Conservation (phyloP, 2,888 invertebrate species). For the Lasius platythorax region DNA sequence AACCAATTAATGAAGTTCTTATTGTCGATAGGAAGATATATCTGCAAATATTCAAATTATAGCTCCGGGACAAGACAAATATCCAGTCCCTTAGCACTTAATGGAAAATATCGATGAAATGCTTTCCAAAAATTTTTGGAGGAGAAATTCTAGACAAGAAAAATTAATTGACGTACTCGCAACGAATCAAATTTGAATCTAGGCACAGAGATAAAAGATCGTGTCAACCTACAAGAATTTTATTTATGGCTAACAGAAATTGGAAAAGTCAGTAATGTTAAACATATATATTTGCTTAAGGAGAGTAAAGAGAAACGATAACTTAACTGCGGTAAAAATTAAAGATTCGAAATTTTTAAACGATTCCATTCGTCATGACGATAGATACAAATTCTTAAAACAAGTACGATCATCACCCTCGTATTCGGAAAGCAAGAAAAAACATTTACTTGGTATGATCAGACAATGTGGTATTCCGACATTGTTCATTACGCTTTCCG, state of each 20-base stretch:
- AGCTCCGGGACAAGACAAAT: neutral
- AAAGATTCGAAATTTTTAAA: too few species aligned
- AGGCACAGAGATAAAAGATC: neutral
- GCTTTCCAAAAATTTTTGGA: neutral
- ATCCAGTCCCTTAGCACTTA: neutral
- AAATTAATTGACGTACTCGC: neutral
- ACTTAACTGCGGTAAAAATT: neutral
- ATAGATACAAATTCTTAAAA: too few species aligned
- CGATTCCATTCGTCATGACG: too few species aligned
- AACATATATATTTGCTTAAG: neutral
- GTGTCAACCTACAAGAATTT: neutral
- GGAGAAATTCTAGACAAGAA: neutral
- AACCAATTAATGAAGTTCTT: neutral
- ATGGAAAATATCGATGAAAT: neutral
- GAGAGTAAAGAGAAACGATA: neutral
- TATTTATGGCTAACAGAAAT: neutral
- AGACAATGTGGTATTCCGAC: too few species aligned
- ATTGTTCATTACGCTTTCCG: too few species aligned
- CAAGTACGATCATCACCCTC: too few species aligned
- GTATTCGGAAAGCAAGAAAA: too few species aligned
- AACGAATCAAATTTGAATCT: neutral
- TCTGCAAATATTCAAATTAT: neutral
- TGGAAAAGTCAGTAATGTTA: neutral
- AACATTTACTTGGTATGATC: too few species aligned
- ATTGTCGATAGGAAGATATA: neutral